Evolutionary conservation across 2,888 invertebrate genomes (phyloP).

Genomic region (Acheta domesticus): DNA sequence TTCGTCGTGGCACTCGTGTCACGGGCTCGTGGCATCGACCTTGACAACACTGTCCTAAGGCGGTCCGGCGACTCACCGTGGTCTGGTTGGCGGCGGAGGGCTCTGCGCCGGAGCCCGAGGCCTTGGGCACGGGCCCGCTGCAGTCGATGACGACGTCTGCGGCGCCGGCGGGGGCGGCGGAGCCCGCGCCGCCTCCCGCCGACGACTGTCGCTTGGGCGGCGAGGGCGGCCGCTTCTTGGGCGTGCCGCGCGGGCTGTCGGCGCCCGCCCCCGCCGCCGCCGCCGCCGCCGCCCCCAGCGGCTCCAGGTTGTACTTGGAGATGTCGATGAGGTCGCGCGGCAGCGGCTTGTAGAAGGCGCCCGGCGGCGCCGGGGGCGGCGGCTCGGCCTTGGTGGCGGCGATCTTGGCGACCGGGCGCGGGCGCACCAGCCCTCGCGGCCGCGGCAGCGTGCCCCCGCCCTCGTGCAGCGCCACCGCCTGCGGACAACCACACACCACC

Average conservation of each 20-base stretch:
- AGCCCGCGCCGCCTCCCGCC: conserved; percentile 39
- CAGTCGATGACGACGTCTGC: conserved; percentile 49
- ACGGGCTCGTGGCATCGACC: no score
- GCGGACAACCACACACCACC: background rate
- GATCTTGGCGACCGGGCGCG: conserved; percentile 77
- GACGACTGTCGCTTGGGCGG: conserved; percentile 70
- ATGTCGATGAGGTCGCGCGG: conserved; percentile 53
- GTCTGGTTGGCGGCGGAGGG: conserved; percentile 42
- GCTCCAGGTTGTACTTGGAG: conserved; percentile 50
- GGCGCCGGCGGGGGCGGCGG: conserved; percentile 33
- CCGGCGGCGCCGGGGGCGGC: conserved; percentile 28
- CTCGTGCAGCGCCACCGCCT: conserved; percentile 49
- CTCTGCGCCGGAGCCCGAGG: conserved; percentile 46
- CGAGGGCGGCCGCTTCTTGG: conserved; percentile 71
- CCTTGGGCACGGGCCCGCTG: conserved; percentile 47
- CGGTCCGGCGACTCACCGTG: conserved; percentile 40
- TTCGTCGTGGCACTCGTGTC: no score
- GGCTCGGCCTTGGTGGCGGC: conserved; percentile 40
- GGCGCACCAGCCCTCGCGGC: conserved; percentile 75
- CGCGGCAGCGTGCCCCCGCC: conserved; percentile 85
- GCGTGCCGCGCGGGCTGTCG: conserved; percentile 28
- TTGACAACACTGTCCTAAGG: no score
- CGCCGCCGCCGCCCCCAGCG: conserved; percentile 24
- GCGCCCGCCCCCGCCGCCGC: conserved; percentile 22
- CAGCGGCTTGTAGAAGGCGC: conserved; percentile 51